Conservation (phyloP, 2,797 vertebrate genomes). For the Sarcoramphus papa region DNA sequence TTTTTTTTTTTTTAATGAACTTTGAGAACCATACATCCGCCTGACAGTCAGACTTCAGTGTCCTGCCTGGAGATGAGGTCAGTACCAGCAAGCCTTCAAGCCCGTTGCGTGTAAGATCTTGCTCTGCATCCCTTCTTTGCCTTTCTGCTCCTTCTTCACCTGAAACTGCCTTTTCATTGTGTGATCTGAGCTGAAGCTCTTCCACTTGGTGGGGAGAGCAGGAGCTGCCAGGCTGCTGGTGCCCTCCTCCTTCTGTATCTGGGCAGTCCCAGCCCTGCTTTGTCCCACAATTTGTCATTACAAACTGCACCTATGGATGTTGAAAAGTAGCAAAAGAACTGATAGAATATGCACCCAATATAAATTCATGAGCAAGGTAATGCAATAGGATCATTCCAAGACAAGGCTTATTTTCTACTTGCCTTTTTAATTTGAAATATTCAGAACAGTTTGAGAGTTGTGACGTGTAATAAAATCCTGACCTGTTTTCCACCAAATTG, state of each 20-base stretch:
- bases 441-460: background rate
- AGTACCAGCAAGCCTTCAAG: background rate
- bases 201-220: background rate
- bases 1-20: background rate
- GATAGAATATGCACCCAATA: background rate
- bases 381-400: background rate
- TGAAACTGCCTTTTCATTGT: background rate
- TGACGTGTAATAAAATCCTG: background rate
- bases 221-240: background rate
- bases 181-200: background rate
- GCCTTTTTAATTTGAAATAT: conserved; percentile 8
- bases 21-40: background rate
- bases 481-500: conserved; percentile 49
- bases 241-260: background rate
- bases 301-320: fast-evolving
- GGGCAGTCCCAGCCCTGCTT: background rate
- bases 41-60: background rate
- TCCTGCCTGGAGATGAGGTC: background rate
- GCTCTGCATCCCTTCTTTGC: background rate
- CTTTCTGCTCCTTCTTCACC: background rate
- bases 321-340: background rate
- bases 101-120: fast-evolving
- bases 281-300: background rate
- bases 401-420: background rate
- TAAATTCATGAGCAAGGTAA: background rate